Conservation (phyloP, 2,797 vertebrate species). For the Cyclopterus lumpus region DNA sequence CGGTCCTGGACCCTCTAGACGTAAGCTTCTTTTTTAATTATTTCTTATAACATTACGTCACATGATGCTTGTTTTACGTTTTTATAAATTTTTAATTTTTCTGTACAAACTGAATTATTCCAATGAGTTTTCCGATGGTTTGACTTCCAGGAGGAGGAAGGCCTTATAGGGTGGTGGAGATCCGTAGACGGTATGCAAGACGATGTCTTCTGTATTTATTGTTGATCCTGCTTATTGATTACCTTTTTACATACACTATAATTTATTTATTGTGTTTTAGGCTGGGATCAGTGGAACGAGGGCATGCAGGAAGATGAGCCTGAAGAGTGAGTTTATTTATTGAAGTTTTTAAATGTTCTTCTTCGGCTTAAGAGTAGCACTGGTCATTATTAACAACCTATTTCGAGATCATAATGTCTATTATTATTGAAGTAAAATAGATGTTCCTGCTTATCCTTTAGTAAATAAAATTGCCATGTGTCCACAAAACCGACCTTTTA, state of each 20-base stretch:
- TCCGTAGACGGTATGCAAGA: conserved; percentile 62
- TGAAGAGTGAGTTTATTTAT: conserved; percentile 74
- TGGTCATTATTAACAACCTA: neutral
- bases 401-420: neutral
- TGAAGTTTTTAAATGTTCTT: neutral
- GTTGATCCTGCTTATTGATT: neutral
- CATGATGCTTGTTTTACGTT: neutral
- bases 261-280: conserved; percentile 42
- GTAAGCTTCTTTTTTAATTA: conserved; percentile 39
- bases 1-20: conserved; percentile 60
- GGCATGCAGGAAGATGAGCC: conserved; percentile 63
- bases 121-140: neutral
- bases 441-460: neutral
- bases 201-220: neutral
- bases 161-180: conserved; percentile 73
- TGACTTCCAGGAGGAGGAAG: conserved; percentile 65
- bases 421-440: too few relatives aligned
- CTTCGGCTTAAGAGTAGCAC: too few relatives aligned
- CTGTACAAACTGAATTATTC: neutral
- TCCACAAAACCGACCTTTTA: neutral
- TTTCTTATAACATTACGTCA: neutral
- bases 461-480: neutral
- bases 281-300: conserved; percentile 82
- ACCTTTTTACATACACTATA: neutral
- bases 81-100: neutral